Percentiles rank a stretch among this genome's conserved stretches.
These are phyloP conservation scores for Lagocephalus sceleratus DNA, from an alignment of 2,797 vertebrate genomes.

Conservation along the genomic window DNA sequence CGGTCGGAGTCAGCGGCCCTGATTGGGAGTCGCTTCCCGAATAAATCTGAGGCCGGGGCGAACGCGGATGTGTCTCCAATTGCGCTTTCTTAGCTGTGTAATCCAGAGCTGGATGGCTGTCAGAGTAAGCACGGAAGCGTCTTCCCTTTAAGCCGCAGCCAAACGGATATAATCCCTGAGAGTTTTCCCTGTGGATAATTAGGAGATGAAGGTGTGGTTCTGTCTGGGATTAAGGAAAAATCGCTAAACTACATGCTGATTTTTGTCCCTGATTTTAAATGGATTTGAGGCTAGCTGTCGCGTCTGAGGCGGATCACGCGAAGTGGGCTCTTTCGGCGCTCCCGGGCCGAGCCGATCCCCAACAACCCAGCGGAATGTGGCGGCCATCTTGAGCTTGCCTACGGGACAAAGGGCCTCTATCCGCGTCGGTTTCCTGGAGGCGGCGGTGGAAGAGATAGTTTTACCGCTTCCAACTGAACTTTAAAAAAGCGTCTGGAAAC, in stretches of 20 bases:
- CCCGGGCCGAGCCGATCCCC: constrained; percentile 30
- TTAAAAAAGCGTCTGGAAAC: no score
- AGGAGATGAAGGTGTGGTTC: constrained; percentile 58
- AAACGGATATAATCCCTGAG: constrained; percentile 46
- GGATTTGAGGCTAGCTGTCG: constrained; percentile 54
- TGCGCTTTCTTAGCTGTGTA: constrained; percentile 20
- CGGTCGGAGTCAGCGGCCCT: neutral
- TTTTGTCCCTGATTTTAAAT: constrained; percentile 57
- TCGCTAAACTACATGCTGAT: constrained; percentile 45
- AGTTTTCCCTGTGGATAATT: constrained; percentile 60
- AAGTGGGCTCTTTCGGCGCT: constrained; percentile 50
- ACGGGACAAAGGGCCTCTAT: constrained; percentile 30
- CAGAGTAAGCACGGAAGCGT: constrained; percentile 25
- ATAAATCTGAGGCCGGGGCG: neutral
- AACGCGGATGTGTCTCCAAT: constrained; percentile 16
- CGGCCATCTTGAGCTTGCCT: constrained; percentile 18
- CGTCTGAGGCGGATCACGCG: constrained; percentile 35
- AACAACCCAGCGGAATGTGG: constrained; percentile 15
- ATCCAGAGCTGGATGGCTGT: constrained; percentile 48
- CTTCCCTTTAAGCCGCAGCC: constrained; percentile 40
- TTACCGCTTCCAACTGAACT: no score
- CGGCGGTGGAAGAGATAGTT: no score
- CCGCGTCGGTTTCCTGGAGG: neutral
- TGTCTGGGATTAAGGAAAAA: constrained; percentile 50
- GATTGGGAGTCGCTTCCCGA: constrained; percentile 2